phyloP scores from a whole-genome alignment of 2,797 vertebrate species.

The Pelochelys cantorii region DNA sequence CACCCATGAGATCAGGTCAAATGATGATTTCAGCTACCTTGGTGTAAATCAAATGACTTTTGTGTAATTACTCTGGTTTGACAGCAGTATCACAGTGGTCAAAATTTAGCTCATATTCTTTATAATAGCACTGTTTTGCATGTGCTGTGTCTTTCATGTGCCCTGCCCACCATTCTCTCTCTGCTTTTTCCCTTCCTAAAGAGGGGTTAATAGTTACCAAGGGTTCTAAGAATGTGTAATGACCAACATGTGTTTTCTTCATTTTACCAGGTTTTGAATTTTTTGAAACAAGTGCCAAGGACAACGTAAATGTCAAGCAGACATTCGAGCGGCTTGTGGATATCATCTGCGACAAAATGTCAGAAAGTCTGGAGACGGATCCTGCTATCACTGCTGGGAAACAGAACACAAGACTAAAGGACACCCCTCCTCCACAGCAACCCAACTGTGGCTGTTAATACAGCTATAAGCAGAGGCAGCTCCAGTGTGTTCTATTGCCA shows the following conservation, averaged over 20 bases:
- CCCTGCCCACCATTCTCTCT: not conserved
- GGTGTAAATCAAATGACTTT: not conserved
- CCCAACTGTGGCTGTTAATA: constrained; percentile 94
- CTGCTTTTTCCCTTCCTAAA: not conserved
- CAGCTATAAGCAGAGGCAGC: constrained; percentile 45
- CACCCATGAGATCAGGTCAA: not conserved
- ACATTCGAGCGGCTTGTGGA: constrained; percentile 96
- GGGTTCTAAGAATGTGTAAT: not conserved
- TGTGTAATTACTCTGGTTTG: not conserved
- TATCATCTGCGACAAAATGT: constrained; percentile 99
- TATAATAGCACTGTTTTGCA: not conserved
- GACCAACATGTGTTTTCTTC: not conserved
- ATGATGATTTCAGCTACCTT: not conserved
- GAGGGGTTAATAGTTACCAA: not conserved
- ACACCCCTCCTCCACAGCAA: constrained; percentile 91
- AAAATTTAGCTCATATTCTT: not conserved
- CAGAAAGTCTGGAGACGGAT: constrained; percentile 93
- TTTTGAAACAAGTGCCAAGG: constrained; percentile 98
- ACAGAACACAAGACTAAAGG: constrained; percentile 91
- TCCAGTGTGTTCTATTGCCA: constrained; percentile 74
- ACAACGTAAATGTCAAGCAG: constrained; percentile 98
- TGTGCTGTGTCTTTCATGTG: not conserved
- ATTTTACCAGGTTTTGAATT: constrained; percentile 93
- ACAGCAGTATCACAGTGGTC: not conserved
- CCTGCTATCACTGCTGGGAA: constrained; percentile 83